These are phyloP conservation scores for Athalia circularis DNA, from an alignment of 2,888 invertebrate genomes.

Conservation along the genomic window DNA sequence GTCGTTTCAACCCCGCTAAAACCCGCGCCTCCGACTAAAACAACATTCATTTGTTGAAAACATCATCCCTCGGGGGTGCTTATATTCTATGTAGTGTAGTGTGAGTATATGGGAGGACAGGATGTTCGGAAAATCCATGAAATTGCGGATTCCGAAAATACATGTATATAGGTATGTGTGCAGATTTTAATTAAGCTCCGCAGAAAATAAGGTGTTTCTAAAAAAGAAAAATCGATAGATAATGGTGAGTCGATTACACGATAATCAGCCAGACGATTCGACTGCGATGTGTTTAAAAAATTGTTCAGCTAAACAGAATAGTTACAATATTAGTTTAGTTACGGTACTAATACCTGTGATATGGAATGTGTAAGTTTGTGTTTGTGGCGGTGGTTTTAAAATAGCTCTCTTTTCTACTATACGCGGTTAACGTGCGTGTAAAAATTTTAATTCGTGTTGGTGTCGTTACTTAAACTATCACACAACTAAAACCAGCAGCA, in stretches of 20 bases:
- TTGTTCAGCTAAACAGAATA: no score
- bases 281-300: no score
- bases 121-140: neutral
- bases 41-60: conserved; percentile 54
- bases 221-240: no score
- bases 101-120: neutral
- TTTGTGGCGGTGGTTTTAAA: conserved; percentile 39
- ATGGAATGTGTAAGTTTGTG: conserved; percentile 6
- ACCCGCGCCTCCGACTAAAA: conserved; percentile 56
- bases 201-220: no score
- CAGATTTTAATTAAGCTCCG: no score
- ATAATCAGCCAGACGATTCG: no score
- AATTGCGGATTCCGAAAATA: neutral
- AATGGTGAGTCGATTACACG: no score
- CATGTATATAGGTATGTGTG: no score
- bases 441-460: no score
- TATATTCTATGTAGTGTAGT: neutral
- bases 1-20: neutral
- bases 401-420: conserved; percentile 29
- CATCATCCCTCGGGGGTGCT: conserved; percentile 13
- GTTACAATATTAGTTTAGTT: no score
- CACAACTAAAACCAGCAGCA: no score
- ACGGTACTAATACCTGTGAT: neutral
- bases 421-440: neutral
- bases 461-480: no score